Conservation (phyloP, 2,797 vertebrate species). For the Anguilla anguilla region DNA sequence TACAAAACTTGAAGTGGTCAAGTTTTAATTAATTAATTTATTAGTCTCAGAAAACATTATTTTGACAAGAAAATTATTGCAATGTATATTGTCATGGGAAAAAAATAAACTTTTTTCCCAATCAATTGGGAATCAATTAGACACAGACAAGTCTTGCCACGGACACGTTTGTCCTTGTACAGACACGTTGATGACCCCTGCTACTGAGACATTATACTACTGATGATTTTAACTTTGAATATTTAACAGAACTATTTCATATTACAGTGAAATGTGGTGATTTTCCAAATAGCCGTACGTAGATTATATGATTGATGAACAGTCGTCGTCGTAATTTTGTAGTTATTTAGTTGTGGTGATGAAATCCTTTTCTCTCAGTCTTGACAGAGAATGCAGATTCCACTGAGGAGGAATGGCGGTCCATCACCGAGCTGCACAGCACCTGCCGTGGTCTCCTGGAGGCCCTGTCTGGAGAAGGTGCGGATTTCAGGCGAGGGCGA, state of each 20-base stretch:
- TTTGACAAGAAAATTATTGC: too few relatives aligned
- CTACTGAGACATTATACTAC: not conserved
- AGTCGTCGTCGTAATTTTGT: not conserved
- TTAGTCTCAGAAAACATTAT: too few relatives aligned
- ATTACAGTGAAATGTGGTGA: not conserved
- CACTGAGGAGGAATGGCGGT: conserved; percentile 88
- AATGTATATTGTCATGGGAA: too few relatives aligned
- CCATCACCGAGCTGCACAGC: conserved; percentile 84
- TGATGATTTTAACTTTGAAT: not conserved
- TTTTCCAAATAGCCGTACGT: not conserved
- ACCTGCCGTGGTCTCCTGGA: conserved; percentile 87
- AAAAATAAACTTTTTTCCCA: too few relatives aligned
- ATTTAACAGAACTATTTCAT: not conserved
- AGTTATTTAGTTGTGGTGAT: not conserved
- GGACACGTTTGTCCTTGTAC: too few relatives aligned
- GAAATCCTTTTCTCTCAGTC: conserved; percentile 59
- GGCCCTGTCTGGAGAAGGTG: conserved; percentile 86
- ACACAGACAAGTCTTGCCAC: too few relatives aligned
- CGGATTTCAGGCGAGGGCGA: not conserved
- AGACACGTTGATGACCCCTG: too few relatives aligned
- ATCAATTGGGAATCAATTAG: too few relatives aligned
- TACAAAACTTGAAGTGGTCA: too few relatives aligned
- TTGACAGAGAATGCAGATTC: conserved; percentile 82
- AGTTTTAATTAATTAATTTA: too few relatives aligned
- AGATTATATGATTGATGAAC: too few relatives aligned